These are phyloP conservation scores for Pitta sordida DNA, from an alignment of 2,113 vertebrate species.

Conservation along the genomic window DNA sequence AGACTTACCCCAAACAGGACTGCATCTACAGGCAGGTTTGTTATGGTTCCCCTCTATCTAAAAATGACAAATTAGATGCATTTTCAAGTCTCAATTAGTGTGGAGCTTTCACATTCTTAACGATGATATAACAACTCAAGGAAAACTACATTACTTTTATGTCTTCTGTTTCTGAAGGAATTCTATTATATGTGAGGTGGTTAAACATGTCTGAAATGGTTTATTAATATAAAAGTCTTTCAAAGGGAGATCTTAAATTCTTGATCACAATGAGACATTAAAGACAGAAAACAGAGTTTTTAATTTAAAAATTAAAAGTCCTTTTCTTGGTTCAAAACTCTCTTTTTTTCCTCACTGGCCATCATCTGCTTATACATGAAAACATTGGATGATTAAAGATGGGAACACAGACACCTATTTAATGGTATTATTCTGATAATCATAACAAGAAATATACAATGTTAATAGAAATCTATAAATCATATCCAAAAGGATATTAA, in stretches of 20 bases:
- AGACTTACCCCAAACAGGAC: conserved; percentile 10
- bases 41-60: neutral
- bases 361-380: neutral
- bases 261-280: conserved; percentile 5
- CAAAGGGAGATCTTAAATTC: conserved; percentile 43
- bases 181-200: neutral
- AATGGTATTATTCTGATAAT: neutral
- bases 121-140: neutral
- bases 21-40: neutral
- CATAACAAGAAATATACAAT: neutral
- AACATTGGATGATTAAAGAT: neutral
- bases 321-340: neutral
- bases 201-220: conserved; percentile 26
- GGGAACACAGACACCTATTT: neutral
- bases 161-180: neutral
- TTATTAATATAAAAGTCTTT: conserved; percentile 41
- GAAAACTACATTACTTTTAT: neutral
- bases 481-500: neutral
- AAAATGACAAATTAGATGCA: neutral
- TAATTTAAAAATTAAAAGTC: neutral
- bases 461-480: conserved; percentile 1
- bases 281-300: neutral
- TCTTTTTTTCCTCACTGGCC: neutral
- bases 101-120: neutral
- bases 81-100: conserved; percentile 21